Conservation (phyloP, 2,113 vertebrate genomes). For the Phasianus colchicus region DNA sequence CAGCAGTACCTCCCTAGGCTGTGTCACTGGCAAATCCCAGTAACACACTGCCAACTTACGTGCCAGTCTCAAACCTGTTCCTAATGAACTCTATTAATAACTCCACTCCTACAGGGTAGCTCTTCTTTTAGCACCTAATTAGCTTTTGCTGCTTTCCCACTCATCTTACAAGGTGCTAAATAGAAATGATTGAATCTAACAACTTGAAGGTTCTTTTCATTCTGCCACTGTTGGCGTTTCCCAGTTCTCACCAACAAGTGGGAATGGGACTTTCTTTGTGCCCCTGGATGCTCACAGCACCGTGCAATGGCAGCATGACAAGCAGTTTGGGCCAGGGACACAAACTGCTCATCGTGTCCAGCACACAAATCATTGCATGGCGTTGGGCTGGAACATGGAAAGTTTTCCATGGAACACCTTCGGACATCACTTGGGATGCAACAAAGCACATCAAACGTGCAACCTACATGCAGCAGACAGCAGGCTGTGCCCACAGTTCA, state of each 20-base stretch:
- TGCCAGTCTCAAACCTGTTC: neutral
- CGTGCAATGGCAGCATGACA: rapidly evolving
- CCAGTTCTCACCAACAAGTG: neutral
- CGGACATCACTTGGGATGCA: neutral
- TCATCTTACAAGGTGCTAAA: neutral
- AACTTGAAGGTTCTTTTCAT: neutral
- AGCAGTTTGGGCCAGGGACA: neutral
- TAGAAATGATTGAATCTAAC: neutral
- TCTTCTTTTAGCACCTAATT: neutral
- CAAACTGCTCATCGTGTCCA: neutral
- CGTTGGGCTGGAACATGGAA: rapidly evolving
- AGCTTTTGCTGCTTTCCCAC: neutral
- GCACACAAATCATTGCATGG: rapidly evolving
- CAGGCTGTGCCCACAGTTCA: neutral
- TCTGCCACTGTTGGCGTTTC: neutral
- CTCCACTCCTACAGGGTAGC: neutral
- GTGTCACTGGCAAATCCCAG: neutral
- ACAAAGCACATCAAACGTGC: rapidly evolving
- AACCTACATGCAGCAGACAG: rapidly evolving
- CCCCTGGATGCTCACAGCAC: neutral
- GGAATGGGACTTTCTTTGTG: neutral
- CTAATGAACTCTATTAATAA: neutral
- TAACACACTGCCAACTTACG: neutral
- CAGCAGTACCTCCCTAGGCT: neutral
- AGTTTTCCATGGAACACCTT: neutral